phyloP scores from a whole-genome alignment of 2,888 invertebrate species.

The Drosophila pegasa region DNA sequence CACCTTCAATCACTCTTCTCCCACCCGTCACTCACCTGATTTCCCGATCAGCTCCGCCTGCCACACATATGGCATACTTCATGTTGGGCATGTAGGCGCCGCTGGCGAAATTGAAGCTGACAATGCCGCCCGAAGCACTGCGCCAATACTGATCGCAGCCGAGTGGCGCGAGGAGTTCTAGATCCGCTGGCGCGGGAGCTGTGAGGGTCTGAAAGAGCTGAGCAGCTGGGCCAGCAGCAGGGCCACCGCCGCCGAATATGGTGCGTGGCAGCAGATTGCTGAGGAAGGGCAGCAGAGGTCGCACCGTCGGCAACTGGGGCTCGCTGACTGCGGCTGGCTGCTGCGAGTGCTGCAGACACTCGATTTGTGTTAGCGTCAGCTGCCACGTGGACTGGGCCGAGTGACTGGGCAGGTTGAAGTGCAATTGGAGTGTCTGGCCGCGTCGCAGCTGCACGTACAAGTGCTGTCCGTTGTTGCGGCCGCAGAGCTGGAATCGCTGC shows the following conservation, averaged over 20 bases:
- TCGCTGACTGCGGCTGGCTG: background rate
- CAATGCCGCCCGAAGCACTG: slow-evolving; percentile 86
- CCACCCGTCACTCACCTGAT: slow-evolving; percentile 54
- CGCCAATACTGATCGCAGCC: slow-evolving; percentile 89
- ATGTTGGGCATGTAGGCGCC: slow-evolving; percentile 86
- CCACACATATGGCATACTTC: slow-evolving; percentile 88
- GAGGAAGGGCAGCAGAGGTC: slow-evolving; percentile 60
- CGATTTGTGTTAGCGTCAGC: slow-evolving; percentile 88
- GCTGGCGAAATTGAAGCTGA: slow-evolving; percentile 87
- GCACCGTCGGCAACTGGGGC: slow-evolving; percentile 38
- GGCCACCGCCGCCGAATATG: slow-evolving; percentile 63
- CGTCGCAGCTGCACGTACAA: slow-evolving; percentile 81
- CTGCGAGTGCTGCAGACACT: slow-evolving; percentile 84
- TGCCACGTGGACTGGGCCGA: slow-evolving; percentile 85
- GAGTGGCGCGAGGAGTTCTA: slow-evolving; percentile 85
- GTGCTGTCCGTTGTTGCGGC: slow-evolving; percentile 88
- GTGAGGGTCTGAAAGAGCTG: slow-evolving; percentile 53
- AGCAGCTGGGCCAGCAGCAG: slow-evolving; percentile 45
- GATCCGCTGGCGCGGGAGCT: slow-evolving; percentile 64
- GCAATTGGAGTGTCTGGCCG: slow-evolving; percentile 83
- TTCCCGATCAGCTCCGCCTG: slow-evolving; percentile 70
- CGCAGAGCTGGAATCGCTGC: slow-evolving; percentile 86
- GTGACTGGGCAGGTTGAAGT: slow-evolving; percentile 85
- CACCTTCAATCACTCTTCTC: background rate
- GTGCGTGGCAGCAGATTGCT: slow-evolving; percentile 67